Evolutionary conservation across 2,888 invertebrate genomes (phyloP), one percentile per base, ranked within the genome.

Genomic region (Embidobia sp.): DNA sequence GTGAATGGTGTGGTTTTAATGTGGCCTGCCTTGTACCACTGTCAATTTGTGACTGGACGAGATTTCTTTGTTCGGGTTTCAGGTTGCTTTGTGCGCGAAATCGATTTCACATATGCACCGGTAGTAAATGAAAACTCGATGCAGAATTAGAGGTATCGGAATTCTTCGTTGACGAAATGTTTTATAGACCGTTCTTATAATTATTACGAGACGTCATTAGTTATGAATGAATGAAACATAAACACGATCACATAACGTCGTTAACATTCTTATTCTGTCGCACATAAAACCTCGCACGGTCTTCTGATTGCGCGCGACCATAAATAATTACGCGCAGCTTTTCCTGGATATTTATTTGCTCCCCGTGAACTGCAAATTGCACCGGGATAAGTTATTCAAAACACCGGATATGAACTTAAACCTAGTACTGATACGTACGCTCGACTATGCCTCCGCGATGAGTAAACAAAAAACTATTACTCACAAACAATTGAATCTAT

Each of bases 41-140:
- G 59, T 69, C 42, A 69, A 69, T 59, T 69, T 69, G 59, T 59
- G 59, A 69, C 59, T 29, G 40, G 49, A 18, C 10, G 33, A 37
- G 19, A 46, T 53, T 61, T 61, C 53, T 61, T 51, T 51, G 44
- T 51, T 15, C 35, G 19, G 5, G 42, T 37, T 63, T 37, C 13
- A 4, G 18, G 18, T 37, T 22, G n/a, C n/a, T 37, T 53, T 22
- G 35, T 19, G 18, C 18, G 33, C 22, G 10, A 13, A 1, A 7
- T 10, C 1, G 35, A 51, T 35, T 11, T 31, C 31, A 7, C 40
- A 3, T 18, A n/a, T 4, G 10, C 10, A 10, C n/a, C 11, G 11
- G 3, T 29, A 29, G 16, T 48, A 15, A 31, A 48, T 15, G 46
- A 46, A 13, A 27, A 46, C 7, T 8, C 4, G 18, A 6, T 15